These are phyloP conservation scores for Pharmacophagus antenor DNA, from an alignment of 2,888 invertebrate species.

Conservation along the genomic window DNA sequence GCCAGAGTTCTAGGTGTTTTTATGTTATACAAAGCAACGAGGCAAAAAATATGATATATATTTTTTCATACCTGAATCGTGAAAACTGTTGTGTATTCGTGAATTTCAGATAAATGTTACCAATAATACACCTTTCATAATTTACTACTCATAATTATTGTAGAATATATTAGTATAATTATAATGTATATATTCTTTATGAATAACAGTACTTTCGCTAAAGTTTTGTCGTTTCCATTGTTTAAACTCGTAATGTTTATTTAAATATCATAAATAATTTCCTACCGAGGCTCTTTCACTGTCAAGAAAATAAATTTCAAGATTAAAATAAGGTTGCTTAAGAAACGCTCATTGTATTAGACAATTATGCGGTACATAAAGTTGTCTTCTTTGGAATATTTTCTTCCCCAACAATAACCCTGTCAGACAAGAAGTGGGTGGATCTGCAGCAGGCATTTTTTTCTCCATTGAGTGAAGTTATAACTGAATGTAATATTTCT, in stretches of 20 bases:
- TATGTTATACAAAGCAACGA: slow-evolving; percentile 19
- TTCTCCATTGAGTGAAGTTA: slow-evolving; percentile 49
- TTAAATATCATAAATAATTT: not conserved
- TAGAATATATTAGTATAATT: too few species aligned
- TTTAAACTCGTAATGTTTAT: not conserved
- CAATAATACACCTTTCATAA: too few species aligned
- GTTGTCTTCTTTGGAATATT: slow-evolving; percentile 41
- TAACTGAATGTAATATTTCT: slow-evolving; percentile 41
- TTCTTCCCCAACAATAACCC: slow-evolving; percentile 57
- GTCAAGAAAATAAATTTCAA: slow-evolving; percentile 17
- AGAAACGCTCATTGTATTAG: slow-evolving; percentile 20
- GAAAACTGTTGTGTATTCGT: slow-evolving; percentile 12
- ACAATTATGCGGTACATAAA: slow-evolving; percentile 37
- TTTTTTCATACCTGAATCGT: slow-evolving; percentile 9
- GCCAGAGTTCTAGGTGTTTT: slow-evolving; percentile 17
- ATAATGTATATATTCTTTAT: not conserved
- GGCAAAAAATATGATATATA: slow-evolving; percentile 6
- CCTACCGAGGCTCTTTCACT: slow-evolving; percentile 4
- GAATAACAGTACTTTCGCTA: not conserved
- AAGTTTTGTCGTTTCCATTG: not conserved
- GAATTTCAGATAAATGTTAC: not conserved
- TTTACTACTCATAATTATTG: too few species aligned
- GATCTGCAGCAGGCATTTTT: slow-evolving; percentile 61
- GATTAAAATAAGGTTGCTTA: slow-evolving; percentile 8
- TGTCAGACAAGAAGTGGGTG: slow-evolving; percentile 60